Conservation (phyloP, 2,113 vertebrate species). For the Heterochromis multidens region DNA sequence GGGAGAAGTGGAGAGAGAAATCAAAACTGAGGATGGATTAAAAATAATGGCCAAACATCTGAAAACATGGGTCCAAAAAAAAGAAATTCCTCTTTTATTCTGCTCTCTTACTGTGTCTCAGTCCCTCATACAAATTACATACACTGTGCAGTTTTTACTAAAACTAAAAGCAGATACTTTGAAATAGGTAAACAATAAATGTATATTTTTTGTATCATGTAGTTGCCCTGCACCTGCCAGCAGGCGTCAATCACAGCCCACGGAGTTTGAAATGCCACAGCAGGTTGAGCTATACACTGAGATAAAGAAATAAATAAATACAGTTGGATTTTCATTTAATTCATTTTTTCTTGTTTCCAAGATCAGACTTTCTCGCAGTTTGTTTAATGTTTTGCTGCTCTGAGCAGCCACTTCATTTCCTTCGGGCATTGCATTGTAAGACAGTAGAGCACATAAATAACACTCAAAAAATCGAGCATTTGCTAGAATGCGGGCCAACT, state of each 20-base stretch:
- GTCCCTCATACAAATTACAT: background rate
- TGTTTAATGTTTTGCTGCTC: background rate
- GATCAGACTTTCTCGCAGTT: background rate
- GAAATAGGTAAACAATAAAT: background rate
- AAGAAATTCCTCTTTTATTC: background rate
- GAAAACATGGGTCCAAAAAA: background rate
- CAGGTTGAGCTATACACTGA: background rate
- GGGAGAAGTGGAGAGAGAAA: background rate
- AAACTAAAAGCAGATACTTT: background rate
- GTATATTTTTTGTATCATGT: background rate
- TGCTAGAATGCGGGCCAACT: background rate
- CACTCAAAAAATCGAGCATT: background rate
- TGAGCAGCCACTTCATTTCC: background rate
- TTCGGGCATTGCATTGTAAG: background rate
- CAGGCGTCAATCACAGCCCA: background rate
- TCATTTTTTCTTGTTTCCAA: background rate
- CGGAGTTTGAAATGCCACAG: background rate
- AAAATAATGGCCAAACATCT: conserved; percentile 6
- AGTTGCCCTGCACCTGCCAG: background rate
- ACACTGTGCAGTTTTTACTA: background rate
- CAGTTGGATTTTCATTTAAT: background rate
- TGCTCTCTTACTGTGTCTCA: background rate
- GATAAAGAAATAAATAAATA: background rate
- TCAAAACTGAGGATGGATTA: background rate
- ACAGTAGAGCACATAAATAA: background rate